Evolutionary conservation across 2,888 invertebrate species (phyloP).

Genomic region (Diadromus collaris): DNA sequence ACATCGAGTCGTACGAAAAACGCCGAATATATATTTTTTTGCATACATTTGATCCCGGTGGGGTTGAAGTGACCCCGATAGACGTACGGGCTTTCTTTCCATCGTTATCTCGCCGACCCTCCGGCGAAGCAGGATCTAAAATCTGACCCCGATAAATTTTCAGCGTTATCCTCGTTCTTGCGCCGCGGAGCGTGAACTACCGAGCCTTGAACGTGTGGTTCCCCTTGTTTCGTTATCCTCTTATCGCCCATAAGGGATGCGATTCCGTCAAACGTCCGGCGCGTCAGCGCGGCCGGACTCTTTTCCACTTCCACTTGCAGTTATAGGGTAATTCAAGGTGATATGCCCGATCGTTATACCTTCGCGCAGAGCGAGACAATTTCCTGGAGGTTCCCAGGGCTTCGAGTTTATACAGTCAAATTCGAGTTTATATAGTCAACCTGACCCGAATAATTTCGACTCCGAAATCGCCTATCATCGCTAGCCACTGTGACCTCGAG

Average conservation of each 20-base stretch:
- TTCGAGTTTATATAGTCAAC: neutral
- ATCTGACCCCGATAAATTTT: conserved; percentile 63
- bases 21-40: neutral
- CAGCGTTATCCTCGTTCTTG: conserved; percentile 52
- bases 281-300: neutral
- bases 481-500: neutral
- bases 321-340: neutral
- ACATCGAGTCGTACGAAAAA: neutral
- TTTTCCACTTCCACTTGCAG: neutral
- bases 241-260: conserved; percentile 46
- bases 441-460: neutral
- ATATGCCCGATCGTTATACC: neutral
- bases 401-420: neutral
- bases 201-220: conserved; percentile 5
- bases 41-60: neutral
- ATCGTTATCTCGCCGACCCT: conserved; percentile 48
- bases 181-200: conserved; percentile 29
- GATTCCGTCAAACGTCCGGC: conserved; percentile 29
- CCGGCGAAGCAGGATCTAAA: conserved; percentile 38
- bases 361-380: neutral
- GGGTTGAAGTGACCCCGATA: conserved; percentile 18
- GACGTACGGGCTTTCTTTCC: conserved; percentile 23
- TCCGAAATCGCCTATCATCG: neutral
- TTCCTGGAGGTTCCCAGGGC: neutral
- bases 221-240: conserved; percentile 46